A percentile compares a stretch with the other conserved stretches of the same genome.
These are phyloP conservation scores for Periphyllus acericola DNA, from an alignment of 2,888 invertebrate genomes.

Conservation along the genomic window DNA sequence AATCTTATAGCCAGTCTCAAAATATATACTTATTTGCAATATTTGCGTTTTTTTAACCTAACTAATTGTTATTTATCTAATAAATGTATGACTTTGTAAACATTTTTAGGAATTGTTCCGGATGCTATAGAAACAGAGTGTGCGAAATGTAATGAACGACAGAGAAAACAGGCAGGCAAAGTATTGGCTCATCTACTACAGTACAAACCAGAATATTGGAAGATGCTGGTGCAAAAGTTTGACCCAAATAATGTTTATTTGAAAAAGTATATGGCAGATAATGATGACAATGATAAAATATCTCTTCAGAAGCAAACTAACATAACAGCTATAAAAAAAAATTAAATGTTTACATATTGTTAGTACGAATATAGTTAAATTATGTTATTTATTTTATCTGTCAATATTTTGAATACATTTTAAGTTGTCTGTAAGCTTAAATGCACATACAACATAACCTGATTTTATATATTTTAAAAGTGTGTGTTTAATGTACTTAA, in stretches of 20 bases:
- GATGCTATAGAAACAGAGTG: slow-evolving; percentile 65
- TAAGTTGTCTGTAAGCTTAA: background rate
- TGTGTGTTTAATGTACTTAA: background rate
- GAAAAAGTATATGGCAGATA: slow-evolving; percentile 47
- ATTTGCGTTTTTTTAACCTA: too few relatives aligned
- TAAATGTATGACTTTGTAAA: background rate
- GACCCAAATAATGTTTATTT: slow-evolving; percentile 63
- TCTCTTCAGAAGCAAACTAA: slow-evolving; percentile 5
- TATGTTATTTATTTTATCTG: background rate
- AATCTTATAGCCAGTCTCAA: too few relatives aligned
- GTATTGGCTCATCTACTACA: slow-evolving; percentile 64
- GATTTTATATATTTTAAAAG: background rate
- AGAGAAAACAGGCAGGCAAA: slow-evolving; percentile 64
- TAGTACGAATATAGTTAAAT: background rate
- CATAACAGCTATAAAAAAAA: background rate
- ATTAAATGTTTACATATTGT: background rate
- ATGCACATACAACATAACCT: background rate
- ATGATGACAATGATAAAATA: slow-evolving; percentile 18
- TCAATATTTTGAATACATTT: slow-evolving; percentile 6
- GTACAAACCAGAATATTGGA: slow-evolving; percentile 64
- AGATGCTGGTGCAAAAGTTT: slow-evolving; percentile 64
- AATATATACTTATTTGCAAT: too few relatives aligned
- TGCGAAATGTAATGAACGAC: slow-evolving; percentile 64
- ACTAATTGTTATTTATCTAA: too few relatives aligned
- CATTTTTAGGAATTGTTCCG: slow-evolving; percentile 64